Base-by-base conservation (phyloP, 2,888 invertebrate species). In the Cephus pulcher region DNA sequence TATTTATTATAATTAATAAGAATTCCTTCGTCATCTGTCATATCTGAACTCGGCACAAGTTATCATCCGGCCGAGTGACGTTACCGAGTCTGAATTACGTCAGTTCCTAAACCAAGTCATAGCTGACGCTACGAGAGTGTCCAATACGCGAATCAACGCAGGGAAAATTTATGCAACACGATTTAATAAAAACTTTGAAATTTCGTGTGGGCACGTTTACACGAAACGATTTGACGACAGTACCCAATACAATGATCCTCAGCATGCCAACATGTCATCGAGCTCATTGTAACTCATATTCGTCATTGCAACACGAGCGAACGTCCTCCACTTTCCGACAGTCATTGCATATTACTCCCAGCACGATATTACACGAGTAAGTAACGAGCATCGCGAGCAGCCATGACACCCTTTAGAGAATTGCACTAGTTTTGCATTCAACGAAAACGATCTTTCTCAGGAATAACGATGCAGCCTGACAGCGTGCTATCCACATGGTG, bases 401-500 rank as follows among this genome's bases (percentile, higher is more conserved):
- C 23, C 56, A 9, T 9, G 23, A 56, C 56, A 23, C 23, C 56
- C 56, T 56, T 56, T 23, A 56, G 56, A 23, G 56, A 56, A 56
- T 56, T 23, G 23, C 56, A 56, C 56, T 9, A 56, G 56, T 56
- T 56, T 56, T 56, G 56, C 56, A 56, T 56, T 23, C 1, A 56
- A 23, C 56, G 77, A 79, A 77, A 77, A 79, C 71, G 30, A 77
- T 69, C 79, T 77, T 75, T 75, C 73, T 77, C 77, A 77, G 75
- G 15, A 56, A 71, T 79, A 79, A 79, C 75, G 77, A 77, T 79
- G 77, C 74, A 70, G 75, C 56, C 74, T 71, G 76, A 76, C 76
- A 76, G 76, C 68, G 56, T 78, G 74, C 73, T 78, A 78, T 78
- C 78, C 78, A 40, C 74, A 12, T 34, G 74, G 23, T 69, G 76